Base-by-base conservation (phyloP, 2,113 vertebrate genomes). In the Vicugna pacos region DNA sequence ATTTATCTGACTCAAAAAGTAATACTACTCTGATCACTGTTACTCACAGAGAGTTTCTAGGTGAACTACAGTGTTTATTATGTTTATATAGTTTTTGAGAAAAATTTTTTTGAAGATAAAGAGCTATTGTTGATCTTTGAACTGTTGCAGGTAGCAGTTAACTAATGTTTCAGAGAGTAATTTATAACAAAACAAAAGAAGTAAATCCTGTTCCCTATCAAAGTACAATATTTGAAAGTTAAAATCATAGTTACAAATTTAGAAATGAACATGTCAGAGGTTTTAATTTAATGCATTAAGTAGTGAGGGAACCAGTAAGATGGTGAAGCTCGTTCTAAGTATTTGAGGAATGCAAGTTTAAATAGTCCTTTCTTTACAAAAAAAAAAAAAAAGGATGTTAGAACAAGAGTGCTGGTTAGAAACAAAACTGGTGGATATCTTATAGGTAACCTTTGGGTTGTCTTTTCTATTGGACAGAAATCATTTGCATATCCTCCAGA, bases 391-490 rank as follows among this genome's bases (percentile, higher is more conserved):
- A 35, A 75, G 8, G 58, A 15, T 48, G 20, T 58, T 89, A 94
- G 35, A 85, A 22, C 62, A 93, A 89, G 52, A 35, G 76, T 88
- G 7, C 22, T 89, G 69, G 17, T 82, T 69, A 93, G 75, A 77
- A 90, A 67, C 6, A 89, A 92, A 91, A n/a, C 46, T 72, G 64
- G 28, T 52, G 73, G 90, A 26, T 92, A 16, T 83, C 56, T 14
- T 81, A 2, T 89, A 54, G 72, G 38, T 92, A 81, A 89, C 42
- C 38, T 95, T 90, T 94, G 75, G 64, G 42, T 79, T 94, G 28
- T 83, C 30, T 90, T 96, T 93, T 85, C 70, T 96, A 0, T 75
- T 91, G 24, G 35, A 88, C 32, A 84, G 35, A 94, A 97, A 64
- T 79, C 17, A 91, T 91, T 94, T 93, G 65, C 32, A 0, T 94